Base-by-base conservation (phyloP, 2,797 vertebrate species). In the Epinephelus malabaricus region DNA sequence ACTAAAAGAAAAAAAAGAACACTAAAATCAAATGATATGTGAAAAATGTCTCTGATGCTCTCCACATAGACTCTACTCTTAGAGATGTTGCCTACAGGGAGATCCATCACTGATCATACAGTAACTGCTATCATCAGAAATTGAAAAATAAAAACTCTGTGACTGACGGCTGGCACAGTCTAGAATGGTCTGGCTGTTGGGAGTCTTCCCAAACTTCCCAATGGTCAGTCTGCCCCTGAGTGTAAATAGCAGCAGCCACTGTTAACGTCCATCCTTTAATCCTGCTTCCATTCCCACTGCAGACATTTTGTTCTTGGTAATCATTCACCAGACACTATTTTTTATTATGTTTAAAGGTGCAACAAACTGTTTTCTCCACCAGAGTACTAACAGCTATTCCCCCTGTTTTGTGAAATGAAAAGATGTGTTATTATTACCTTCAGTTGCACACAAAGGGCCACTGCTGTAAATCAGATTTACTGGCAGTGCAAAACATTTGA, bases 221-320 rank as follows among this genome's bases (percentile, higher is more conserved):
- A 34, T 34, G 1, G 34, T 34, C 34, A 34, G 34, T 34, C 34
- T 34, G 34, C 34, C 7, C 7, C 34, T 34, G 34, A 1, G 46
- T 18, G 34, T 65, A 69, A 69, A 65, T 6, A 68, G 60, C 68
- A 43, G n/a, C 38, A 14, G 18, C 21, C 40, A 3, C 11, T 45
- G 25, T 9, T 8, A 14, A 34, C 12, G 9, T 5, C 21, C 25
- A 6, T 17, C 6, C 15, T 46, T 49, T 72, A 6, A 51, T 25
- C 5, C 68, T 5, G 10, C 66, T 18, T 64, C 25, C 46, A 43
- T 5, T 30, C 19, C 34, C 7, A 18, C 50, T 50, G 62, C 46
- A 77, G 59, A 65, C 40, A 45, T 21, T 67, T 66, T 11, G 14
- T 63, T 73, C 47, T 30, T 65, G n/a, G 15, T 56, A 73, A 64